These are phyloP conservation scores for Dastarcus helophoroides DNA, from an alignment of 2,888 invertebrate species.

Conservation along the genomic window DNA sequence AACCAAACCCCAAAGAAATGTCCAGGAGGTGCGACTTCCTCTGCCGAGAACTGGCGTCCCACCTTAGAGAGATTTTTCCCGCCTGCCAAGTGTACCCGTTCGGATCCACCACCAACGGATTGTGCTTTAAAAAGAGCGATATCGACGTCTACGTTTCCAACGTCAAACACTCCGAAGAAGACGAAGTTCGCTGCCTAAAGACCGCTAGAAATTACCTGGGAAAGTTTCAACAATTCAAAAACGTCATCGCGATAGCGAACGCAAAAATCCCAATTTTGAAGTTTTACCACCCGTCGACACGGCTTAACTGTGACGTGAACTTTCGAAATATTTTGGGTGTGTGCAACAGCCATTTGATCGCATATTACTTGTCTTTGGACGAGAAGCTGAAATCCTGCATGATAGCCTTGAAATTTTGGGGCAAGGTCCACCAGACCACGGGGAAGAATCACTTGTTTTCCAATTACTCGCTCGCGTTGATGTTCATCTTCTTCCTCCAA, in stretches of 20 bases:
- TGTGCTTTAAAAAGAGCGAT: slow-evolving; percentile 60
- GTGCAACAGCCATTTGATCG: slow-evolving; percentile 55
- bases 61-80: slow-evolving; percentile 35
- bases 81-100: slow-evolving; percentile 45
- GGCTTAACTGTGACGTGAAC: slow-evolving; percentile 58
- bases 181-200: slow-evolving; percentile 18
- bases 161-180: slow-evolving; percentile 26
- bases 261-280: slow-evolving; percentile 73
- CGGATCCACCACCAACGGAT: slow-evolving; percentile 62
- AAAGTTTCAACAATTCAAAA: slow-evolving; percentile 36
- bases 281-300: slow-evolving; percentile 50
- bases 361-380: slow-evolving; percentile 48
- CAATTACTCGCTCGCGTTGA: slow-evolving; percentile 56
- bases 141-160: slow-evolving; percentile 56
- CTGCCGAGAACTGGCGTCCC: slow-evolving; percentile 37
- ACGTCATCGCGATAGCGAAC: slow-evolving; percentile 51
- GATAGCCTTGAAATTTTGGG: slow-evolving; percentile 64
- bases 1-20: slow-evolving; percentile 28
- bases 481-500: slow-evolving; percentile 62
- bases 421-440: slow-evolving; percentile 46
- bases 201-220: slow-evolving; percentile 18
- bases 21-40: slow-evolving; percentile 29
- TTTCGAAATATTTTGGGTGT: slow-evolving; percentile 60
- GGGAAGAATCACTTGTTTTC: slow-evolving; percentile 45
- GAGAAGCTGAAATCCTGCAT: slow-evolving; percentile 47